Conservation (phyloP, 2,888 invertebrate species). For the Pandemis corylana region DNA sequence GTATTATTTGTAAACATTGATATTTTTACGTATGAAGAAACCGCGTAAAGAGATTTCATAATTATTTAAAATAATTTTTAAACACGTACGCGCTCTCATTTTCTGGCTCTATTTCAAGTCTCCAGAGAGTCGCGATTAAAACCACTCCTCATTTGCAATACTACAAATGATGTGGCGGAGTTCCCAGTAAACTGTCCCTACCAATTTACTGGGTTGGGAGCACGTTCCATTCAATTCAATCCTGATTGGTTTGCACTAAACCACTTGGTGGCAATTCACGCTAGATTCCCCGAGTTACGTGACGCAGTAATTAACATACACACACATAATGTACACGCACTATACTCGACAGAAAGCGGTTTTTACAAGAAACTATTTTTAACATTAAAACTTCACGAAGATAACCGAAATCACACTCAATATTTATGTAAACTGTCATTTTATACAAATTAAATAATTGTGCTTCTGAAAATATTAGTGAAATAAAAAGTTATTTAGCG, state of each 20-base stretch:
- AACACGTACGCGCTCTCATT: no score
- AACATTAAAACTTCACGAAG: not conserved
- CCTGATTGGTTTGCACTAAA: slow-evolving; percentile 40
- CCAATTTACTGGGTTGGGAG: slow-evolving; percentile 27
- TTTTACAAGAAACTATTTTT: not conserved
- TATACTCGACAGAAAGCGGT: not conserved
- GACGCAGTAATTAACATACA: slow-evolving; percentile 17
- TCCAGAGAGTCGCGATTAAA: not conserved
- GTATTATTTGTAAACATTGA: no score
- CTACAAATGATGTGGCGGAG: not conserved
- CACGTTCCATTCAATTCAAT: slow-evolving; percentile 32
- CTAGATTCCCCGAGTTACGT: slow-evolving; percentile 18
- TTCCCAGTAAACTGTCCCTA: not conserved
- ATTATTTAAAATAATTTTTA: no score
- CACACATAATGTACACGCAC: not conserved
- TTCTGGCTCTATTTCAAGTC: not conserved
- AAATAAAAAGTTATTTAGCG: no score
- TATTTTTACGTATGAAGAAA: no score
- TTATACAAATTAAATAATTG: no score
- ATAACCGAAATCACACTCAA: no score
- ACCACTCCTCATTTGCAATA: not conserved
- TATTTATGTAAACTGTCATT: no score
- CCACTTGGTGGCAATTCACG: slow-evolving; percentile 35
- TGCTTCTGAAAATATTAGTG: no score
- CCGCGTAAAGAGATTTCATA: no score